phyloP scores from a whole-genome alignment of 2,797 vertebrate genomes.

The Microtus obscurus region DNA sequence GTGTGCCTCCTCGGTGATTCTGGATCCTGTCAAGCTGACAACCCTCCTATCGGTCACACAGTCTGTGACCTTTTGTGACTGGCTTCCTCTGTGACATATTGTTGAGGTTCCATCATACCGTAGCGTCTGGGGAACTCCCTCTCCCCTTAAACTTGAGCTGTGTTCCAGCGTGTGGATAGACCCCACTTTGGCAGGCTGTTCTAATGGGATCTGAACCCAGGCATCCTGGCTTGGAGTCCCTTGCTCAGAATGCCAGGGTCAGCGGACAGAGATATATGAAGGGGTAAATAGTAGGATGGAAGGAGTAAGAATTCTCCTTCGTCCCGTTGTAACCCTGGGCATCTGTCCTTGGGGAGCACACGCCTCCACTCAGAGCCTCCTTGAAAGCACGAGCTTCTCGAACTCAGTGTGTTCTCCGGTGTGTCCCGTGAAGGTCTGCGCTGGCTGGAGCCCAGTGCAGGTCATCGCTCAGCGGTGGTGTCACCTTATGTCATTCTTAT shows the following conservation, averaged over 20 bases:
- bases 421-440: neutral
- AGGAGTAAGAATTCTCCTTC: neutral
- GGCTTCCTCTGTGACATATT: neutral
- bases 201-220: neutral
- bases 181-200: neutral
- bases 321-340: fast-evolving
- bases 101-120: fast-evolving
- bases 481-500: constrained; percentile 54
- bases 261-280: fast-evolving
- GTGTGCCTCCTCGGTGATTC: neutral
- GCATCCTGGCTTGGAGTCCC: neutral
- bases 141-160: neutral
- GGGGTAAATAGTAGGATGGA: neutral
- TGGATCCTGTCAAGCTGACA: neutral
- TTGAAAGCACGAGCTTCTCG: neutral
- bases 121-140: fast-evolving
- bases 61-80: neutral
- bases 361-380: neutral
- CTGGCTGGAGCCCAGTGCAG: constrained; percentile 38
- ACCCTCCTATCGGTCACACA: neutral
- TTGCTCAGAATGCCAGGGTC: neutral
- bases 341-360: neutral
- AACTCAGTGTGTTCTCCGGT: neutral
- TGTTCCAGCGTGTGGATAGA: no score
- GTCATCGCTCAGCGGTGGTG: constrained; percentile 63